These are phyloP conservation scores for Antrozous pallidus DNA, from an alignment of 2,797 vertebrate genomes.

Conservation along the genomic window DNA sequence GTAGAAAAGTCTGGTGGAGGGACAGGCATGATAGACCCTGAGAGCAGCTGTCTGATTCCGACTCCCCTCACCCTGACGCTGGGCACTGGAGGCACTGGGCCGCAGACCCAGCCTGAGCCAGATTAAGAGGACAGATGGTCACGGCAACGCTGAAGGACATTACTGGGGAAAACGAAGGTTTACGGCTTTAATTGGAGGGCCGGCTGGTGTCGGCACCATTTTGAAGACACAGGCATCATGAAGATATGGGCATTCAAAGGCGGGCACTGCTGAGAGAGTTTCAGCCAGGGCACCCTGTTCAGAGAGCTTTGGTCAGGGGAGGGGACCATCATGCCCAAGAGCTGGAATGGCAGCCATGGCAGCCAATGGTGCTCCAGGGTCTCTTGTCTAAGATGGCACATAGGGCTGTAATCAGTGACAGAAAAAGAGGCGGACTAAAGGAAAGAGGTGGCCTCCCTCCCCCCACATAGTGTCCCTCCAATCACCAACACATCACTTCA, in stretches of 20 bases:
- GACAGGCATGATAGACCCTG: not conserved
- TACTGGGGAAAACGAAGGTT: slow-evolving; percentile 59
- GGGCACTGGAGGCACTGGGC: not conserved
- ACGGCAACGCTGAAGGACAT: slow-evolving; percentile 57
- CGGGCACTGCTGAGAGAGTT: not conserved
- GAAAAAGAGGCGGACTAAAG: not conserved
- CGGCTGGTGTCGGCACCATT: slow-evolving; percentile 49
- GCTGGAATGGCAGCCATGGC: not conserved
- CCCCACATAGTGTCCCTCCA: not conserved
- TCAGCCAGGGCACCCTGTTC: not conserved
- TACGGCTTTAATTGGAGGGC: slow-evolving; percentile 56
- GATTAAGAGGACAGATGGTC: slow-evolving; percentile 38
- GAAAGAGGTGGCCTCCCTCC: not conserved
- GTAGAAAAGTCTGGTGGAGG: not conserved
- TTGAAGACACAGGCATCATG: slow-evolving; percentile 48
- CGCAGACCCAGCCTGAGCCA: not conserved
- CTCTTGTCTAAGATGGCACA: not conserved
- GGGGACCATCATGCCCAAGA: not conserved
- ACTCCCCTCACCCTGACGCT: not conserved
- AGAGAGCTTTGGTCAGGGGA: not conserved
- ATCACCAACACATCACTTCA: not conserved
- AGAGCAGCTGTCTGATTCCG: not conserved
- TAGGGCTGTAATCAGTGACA: not conserved
- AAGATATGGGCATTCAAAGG: not conserved
- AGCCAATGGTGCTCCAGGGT: not conserved